Conservation (phyloP, 2,797 vertebrate species). For the Hypotaenidia philippensis region DNA sequence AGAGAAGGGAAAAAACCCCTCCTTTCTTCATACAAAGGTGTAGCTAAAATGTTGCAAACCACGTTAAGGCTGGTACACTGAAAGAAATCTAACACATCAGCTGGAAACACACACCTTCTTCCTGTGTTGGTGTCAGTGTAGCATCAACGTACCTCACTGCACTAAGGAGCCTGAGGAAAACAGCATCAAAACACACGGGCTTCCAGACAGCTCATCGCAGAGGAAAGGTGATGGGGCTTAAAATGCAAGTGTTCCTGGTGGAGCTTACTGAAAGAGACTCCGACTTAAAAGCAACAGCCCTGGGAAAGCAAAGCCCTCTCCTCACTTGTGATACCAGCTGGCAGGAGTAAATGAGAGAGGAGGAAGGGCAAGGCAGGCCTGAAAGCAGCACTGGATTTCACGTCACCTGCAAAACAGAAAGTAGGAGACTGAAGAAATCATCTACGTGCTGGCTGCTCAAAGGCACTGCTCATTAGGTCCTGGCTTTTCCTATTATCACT, state of each 20-base stretch:
- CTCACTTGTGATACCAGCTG: neutral
- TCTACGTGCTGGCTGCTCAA: neutral
- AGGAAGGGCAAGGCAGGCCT: constrained; percentile 1
- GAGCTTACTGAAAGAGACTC: neutral
- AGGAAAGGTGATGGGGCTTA: neutral
- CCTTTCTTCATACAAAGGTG: neutral
- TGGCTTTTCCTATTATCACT: neutral
- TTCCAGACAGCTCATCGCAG: neutral
- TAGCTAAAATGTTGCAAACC: neutral
- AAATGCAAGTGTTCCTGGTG: neutral
- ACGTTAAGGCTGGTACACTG: neutral
- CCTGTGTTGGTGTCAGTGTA: accelerated
- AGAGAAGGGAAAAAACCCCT: accelerated
- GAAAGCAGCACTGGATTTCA: neutral
- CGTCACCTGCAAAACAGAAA: neutral
- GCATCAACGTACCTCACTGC: neutral
- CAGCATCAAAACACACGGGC: neutral
- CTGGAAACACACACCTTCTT: neutral
- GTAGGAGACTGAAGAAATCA: neutral
- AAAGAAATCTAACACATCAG: neutral
- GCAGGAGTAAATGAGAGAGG: neutral
- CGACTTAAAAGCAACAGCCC: neutral
- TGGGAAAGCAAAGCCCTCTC: neutral
- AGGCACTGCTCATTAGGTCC: constrained; percentile 13
- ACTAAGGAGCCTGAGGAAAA: accelerated